A percentile compares a stretch with the other conserved stretches of the same genome.
Evolutionary conservation across 2,113 vertebrate genomes (phyloP).

Genomic region (Misgurnus anguillicaudatus): DNA sequence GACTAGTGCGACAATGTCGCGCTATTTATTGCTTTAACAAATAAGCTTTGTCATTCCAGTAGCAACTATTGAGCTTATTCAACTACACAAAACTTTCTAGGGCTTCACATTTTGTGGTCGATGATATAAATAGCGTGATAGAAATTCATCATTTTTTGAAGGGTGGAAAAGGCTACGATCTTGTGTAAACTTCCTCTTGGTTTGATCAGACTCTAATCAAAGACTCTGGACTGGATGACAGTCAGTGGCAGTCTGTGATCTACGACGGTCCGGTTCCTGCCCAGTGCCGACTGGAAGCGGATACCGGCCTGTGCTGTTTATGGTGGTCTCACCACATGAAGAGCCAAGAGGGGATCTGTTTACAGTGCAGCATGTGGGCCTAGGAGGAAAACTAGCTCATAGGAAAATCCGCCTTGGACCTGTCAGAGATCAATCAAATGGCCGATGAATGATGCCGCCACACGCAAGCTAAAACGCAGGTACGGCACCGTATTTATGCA

Average conservation of each 20-base stretch:
- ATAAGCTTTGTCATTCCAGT: no score
- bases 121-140: conserved; percentile 11
- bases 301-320: conserved; percentile 53
- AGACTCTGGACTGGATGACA: conserved; percentile 39
- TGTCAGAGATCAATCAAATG: conserved; percentile 27
- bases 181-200: conserved; percentile 35
- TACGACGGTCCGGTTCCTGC: conserved; percentile 45
- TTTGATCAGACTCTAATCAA: conserved; percentile 48
- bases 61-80: no score
- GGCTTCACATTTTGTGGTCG: neutral
- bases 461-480: conserved; percentile 33
- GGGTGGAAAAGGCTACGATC: conserved; percentile 10
- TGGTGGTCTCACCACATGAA: conserved; percentile 53
- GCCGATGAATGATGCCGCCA: conserved; percentile 32
- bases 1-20: no score
- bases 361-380: conserved; percentile 49
- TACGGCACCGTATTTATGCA: conserved; percentile 23
- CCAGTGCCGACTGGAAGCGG: conserved; percentile 43
- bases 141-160: conserved; percentile 38
- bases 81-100: conserved; percentile 1
- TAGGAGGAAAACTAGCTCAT: conserved; percentile 19
- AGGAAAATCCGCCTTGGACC: conserved; percentile 33
- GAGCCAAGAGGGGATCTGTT: conserved; percentile 40
- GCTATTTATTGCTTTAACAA: no score
- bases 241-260: conserved; percentile 49